These are phyloP conservation scores for Petrosia ficiformis DNA, from an alignment of 37 sponge, comb jelly and placozoan genomes.

Conservation along the genomic window DNA sequence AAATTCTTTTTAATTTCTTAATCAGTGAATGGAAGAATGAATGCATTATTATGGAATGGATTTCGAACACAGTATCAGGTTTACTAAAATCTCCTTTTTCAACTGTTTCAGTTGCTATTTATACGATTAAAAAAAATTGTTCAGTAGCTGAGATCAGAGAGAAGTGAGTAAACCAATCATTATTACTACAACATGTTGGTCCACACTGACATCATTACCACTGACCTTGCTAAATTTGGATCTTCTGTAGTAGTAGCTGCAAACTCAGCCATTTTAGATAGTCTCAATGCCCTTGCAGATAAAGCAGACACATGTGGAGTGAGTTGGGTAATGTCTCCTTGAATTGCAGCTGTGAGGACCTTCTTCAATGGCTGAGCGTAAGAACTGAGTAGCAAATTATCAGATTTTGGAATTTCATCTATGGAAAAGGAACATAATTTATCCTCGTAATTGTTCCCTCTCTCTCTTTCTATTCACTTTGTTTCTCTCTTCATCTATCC, in stretches of 20 bases:
- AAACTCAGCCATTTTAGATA: constrained; percentile 29
- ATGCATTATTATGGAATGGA: no score
- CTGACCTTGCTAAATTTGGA: constrained; percentile 31
- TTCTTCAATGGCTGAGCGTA: constrained; percentile 50
- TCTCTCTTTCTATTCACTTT: no score
- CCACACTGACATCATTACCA: background rate
- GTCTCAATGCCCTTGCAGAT: constrained; percentile 24
- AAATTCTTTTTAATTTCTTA: no score
- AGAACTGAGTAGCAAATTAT: background rate
- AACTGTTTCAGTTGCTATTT: no score
- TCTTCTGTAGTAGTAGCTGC: constrained; percentile 20
- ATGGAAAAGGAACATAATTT: background rate
- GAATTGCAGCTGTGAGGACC: constrained; percentile 47
- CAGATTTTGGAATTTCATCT: background rate
- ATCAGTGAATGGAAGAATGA: no score
- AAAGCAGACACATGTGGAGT: constrained; percentile 14
- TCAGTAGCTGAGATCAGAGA: no score
- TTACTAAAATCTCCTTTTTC: no score
- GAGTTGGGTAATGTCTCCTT: constrained; percentile 37
- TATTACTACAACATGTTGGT: background rate
- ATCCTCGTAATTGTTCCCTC: no score
- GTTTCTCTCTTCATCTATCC: no score
- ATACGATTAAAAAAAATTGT: no score
- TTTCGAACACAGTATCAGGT: no score
- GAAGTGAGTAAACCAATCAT: no score